A percentile compares a stretch with the other conserved stretches of the same genome.
Conservation (phyloP, 2,888 invertebrate species). For the Philereme vetulata region DNA sequence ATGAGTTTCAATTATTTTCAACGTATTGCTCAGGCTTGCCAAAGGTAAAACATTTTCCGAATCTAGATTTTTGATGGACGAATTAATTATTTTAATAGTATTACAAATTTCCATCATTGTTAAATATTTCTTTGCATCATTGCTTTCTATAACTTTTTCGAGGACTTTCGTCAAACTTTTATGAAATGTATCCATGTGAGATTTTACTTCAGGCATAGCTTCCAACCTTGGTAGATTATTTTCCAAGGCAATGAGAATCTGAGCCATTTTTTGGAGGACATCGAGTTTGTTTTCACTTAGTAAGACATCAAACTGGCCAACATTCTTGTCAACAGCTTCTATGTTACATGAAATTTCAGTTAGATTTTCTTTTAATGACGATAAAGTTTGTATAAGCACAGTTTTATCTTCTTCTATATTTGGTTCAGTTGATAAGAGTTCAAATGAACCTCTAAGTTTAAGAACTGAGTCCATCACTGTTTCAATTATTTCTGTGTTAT, state of each 20-base stretch:
- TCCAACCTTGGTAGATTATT: conserved; percentile 66
- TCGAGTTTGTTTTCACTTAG: conserved; percentile 74
- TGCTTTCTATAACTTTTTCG: conserved; percentile 82
- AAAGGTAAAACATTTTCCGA: conserved; percentile 56
- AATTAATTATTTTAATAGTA: conserved; percentile 64
- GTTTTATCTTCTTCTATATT: conserved; percentile 53
- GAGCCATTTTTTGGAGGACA: conserved; percentile 74
- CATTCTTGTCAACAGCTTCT: conserved; percentile 54
- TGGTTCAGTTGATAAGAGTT: conserved; percentile 65
- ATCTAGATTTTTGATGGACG: conserved; percentile 61
- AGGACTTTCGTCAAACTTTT: conserved; percentile 81
- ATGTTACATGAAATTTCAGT: conserved; percentile 65
- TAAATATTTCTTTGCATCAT: conserved; percentile 70
- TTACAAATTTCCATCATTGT: conserved; percentile 69
- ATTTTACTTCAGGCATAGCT: conserved; percentile 54
- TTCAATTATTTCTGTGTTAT: conserved; percentile 86
- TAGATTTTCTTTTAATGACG: conserved; percentile 63
- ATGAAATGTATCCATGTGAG: conserved; percentile 66
- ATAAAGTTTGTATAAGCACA: conserved; percentile 60
- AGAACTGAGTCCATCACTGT: conserved; percentile 86
- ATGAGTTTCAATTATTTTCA: conserved; percentile 62
- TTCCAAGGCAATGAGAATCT: conserved; percentile 71
- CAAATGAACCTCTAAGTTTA: conserved; percentile 85
- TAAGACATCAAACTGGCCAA: conserved; percentile 69
- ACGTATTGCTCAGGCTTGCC: conserved; percentile 64